phyloP scores from a whole-genome alignment of 2,888 invertebrate genomes.

The Pseudoips prasinana region DNA sequence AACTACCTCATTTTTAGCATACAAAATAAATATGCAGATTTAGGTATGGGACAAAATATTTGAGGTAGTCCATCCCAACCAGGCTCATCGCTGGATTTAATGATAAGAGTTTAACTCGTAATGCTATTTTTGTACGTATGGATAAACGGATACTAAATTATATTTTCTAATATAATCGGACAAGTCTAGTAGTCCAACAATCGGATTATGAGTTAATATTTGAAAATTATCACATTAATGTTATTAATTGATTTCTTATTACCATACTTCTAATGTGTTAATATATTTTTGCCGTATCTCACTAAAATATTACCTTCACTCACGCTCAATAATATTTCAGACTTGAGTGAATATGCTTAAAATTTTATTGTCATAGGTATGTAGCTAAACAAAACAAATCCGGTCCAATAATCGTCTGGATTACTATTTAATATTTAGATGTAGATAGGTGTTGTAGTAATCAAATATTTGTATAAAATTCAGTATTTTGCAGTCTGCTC shows the following conservation, averaged over 20 bases:
- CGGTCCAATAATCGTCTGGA: slow-evolving; percentile 17
- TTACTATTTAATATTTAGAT: slow-evolving; percentile 20
- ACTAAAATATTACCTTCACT: too few species aligned
- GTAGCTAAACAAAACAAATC: slow-evolving; percentile 13
- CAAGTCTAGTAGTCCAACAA: not conserved
- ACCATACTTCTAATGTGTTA: not conserved
- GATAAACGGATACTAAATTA: too few species aligned
- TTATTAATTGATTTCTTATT: not conserved
- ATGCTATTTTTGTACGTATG: too few species aligned
- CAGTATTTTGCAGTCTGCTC: slow-evolving; percentile 14
- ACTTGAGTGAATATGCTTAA: slow-evolving; percentile 4
- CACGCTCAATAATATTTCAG: too few species aligned
- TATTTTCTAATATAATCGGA: too few species aligned
- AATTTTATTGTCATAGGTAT: slow-evolving; percentile 6
- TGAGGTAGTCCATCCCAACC: too few species aligned
- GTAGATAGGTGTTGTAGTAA: slow-evolving; percentile 30
- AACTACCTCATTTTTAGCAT: too few species aligned
- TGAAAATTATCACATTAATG: not conserved
- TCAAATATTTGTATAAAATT: slow-evolving; percentile 30
- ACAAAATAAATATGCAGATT: too few species aligned
- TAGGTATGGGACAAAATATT: too few species aligned
- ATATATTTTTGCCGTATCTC: too few species aligned
- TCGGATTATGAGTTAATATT: not conserved
- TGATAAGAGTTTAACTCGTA: too few species aligned
- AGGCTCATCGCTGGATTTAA: too few species aligned